Conservation (phyloP, 2,888 invertebrate species). For the Lasioglossum marginatum region DNA sequence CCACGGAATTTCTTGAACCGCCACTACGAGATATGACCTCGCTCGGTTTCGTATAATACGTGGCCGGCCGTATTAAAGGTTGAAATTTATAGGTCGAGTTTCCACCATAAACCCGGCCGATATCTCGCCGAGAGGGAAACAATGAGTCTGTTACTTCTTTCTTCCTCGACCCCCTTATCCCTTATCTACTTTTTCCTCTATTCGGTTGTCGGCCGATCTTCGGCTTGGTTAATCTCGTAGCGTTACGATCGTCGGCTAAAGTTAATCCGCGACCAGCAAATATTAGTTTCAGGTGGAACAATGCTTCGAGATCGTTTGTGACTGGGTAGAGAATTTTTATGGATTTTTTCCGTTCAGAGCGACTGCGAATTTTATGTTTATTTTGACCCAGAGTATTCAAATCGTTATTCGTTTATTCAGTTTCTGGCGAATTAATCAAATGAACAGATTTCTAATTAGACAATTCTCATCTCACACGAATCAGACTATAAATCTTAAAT, state of each 20-base stretch:
- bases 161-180: slow-evolving; percentile 7
- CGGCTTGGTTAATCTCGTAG: neutral
- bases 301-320: neutral
- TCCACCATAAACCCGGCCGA: slow-evolving; percentile 73
- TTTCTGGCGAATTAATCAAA: too few species aligned
- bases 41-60: slow-evolving; percentile 72
- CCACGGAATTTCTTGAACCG: slow-evolving; percentile 60
- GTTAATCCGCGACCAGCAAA: neutral
- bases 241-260: neutral
- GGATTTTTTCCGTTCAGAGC: too few species aligned
- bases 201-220: neutral
- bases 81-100: slow-evolving; percentile 80
- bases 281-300: neutral
- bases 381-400: too few species aligned
- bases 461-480: too few species aligned
- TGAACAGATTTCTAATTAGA: too few species aligned
- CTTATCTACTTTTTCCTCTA: neutral
- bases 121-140: slow-evolving; percentile 67
- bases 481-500: too few species aligned
- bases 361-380: too few species aligned
- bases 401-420: too few species aligned
- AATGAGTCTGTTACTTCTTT: slow-evolving; percentile 49
- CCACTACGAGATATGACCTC: slow-evolving; percentile 61
- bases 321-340: neutral
- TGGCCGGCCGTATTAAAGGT: slow-evolving; percentile 64